Evolutionary conservation across 2,113 vertebrate species (phyloP), one percentile per base, ranked within the genome.

Genomic region (Phaethornis superciliosus): DNA sequence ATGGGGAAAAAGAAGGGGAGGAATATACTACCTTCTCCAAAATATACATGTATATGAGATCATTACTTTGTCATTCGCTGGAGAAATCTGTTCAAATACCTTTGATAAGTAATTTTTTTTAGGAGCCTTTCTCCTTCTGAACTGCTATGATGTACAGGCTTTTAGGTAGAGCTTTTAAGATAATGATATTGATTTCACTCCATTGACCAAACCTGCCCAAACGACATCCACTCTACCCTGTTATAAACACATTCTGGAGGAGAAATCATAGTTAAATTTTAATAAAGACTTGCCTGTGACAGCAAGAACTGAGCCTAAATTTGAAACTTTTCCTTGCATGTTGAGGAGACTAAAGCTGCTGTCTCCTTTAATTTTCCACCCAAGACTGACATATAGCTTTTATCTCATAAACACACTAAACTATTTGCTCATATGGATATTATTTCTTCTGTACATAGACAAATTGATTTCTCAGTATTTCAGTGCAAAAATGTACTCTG

Each of bases 91-190:
- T 52, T 42, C 15, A 81, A 47, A 82, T 79, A 37, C 14, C 12
- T 76, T 51, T 70, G 12, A 18, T 82, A 47, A 79, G 5, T 44
- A 11, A 14, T 14, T 51, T 26, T 68, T 79, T 67, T 89, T 32
- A 59, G 49, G 24, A 63, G 2, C 10, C 7, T 42, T 62, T 8
- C 35, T 86, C 26, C 47, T 86, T 78, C 32, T 26, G 32, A 42
- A 7, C 15, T 62, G 6, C 19, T 92, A 2, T 78, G 64, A 83
- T 67, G 26, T 81, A 81, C 12, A 79, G 23, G 62, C 60, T 95
- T 94, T 95, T 78, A 94, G 80, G 33, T 28, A 78, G 56, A 81
- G 65, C 60, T 96, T 89, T 94, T 84, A 89, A 40, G 28, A 23
- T 86, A 86, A 90, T 75, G 13, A 26, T 84, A 93, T 81, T 88